Evolutionary conservation across 2,113 vertebrate species (phyloP).

Genomic region (Rhizomys pruinosus): DNA sequence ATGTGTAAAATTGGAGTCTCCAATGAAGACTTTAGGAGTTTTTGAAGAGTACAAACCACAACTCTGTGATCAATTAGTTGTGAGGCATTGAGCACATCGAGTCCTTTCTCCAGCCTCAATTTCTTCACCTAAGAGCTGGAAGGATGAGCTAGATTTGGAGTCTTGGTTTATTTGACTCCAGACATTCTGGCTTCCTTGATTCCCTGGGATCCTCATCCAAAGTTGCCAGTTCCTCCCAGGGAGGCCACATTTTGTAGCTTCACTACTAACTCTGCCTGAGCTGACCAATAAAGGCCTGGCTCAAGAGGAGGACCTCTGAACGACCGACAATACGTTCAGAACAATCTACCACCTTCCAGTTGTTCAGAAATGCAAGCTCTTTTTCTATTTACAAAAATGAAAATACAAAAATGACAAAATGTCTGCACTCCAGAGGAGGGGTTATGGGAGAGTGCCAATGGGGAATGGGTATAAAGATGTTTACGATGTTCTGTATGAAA

Average conservation of each 20-base stretch:
- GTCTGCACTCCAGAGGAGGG: too few relatives aligned
- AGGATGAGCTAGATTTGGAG: not conserved
- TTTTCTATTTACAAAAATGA: too few relatives aligned
- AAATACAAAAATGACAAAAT: too few relatives aligned
- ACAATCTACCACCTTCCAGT: not conserved
- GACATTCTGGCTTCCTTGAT: not conserved
- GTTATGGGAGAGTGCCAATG: too few relatives aligned
- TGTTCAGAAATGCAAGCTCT: slow-evolving; percentile 34
- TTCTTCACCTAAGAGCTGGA: slow-evolving; percentile 20
- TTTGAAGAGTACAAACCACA: not conserved
- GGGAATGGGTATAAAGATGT: too few relatives aligned
- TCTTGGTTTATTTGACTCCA: not conserved
- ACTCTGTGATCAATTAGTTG: not conserved
- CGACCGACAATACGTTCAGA: not conserved
- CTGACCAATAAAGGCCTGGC: not conserved
- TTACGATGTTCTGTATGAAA: too few relatives aligned
- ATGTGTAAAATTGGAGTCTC: not conserved
- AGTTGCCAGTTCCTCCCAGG: not conserved
- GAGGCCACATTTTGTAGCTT: not conserved
- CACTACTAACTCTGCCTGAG: not conserved
- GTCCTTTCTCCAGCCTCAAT: not conserved
- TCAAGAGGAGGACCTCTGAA: not conserved
- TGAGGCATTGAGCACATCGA: not conserved
- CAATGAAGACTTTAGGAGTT: not conserved
- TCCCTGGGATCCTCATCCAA: not conserved